Evolutionary conservation across 2,888 invertebrate species (phyloP), one percentile per base, ranked within the genome.

Genomic region (Spodoptera exigua): DNA sequence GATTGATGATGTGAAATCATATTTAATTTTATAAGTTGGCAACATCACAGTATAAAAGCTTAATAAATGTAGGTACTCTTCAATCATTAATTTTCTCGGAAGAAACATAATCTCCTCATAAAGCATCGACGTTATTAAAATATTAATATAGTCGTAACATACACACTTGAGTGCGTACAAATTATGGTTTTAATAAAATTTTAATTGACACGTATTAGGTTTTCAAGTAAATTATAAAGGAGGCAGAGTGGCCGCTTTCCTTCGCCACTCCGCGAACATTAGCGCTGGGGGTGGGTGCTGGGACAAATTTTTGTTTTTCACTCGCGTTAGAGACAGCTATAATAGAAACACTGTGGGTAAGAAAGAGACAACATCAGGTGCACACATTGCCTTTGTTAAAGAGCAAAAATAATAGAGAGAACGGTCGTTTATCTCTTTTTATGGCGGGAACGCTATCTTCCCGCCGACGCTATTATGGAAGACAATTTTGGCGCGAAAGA

Each of bases 401-500:
- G 91, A 89, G 89, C 91, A 93, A 93, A 94, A 94, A 94, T 94
- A 93, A 94, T 94, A 94, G 94, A 94, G 92, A 91, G 88, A 89
- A 86, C 85, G 92, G 92, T 93, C 93, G 94, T 94, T 94, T 93
- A 94, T 94, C 92, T 93, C 93, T 92, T 92, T 94, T 94, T 94
- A 94, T 92, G 92, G 90, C 92, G 89, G 85, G 85, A 82, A 80
- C 90, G 92, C 92, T 94, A 94, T 94, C 93, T 93, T 84, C 84
- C 87, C 88, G 86, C 85, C 90, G 88, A 85, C 89, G 93, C 92
- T 92, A 93, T 94, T 92, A 93, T 93, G 92, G 92, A 85, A 89
- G 92, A 93, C 94, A 93, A 93, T 94, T 94, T 93, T 92, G 92
- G 93, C 93, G 93, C 92, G 91, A 93, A 94, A 93, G 93, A 93